Evolutionary conservation across 2,888 invertebrate genomes (phyloP).

Genomic region (Scaptomyza cyrtandrae): DNA sequence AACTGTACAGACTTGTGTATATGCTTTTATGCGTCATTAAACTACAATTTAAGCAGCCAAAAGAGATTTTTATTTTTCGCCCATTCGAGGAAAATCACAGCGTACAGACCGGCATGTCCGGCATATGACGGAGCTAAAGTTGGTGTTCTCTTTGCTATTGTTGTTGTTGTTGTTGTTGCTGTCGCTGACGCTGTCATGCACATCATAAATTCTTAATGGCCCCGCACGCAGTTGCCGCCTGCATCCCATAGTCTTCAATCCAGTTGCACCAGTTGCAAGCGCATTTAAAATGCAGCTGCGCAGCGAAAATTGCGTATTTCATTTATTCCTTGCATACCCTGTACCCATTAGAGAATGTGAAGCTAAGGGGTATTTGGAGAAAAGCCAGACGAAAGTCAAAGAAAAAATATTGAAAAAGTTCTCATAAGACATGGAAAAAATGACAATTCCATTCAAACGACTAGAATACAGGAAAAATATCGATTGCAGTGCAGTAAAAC

Average conservation of each 20-base stretch:
- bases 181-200: slow-evolving; percentile 55
- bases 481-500: not conserved
- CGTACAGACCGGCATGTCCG: slow-evolving; percentile 9
- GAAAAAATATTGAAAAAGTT: not conserved
- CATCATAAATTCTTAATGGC: slow-evolving; percentile 77
- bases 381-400: not conserved
- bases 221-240: slow-evolving; percentile 31
- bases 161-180: slow-evolving; percentile 24
- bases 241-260: not conserved
- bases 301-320: slow-evolving; percentile 32
- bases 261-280: slow-evolving; percentile 26
- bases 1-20: slow-evolving; percentile 3
- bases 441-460: not conserved
- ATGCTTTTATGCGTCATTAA: slow-evolving; percentile 47
- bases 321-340: slow-evolving; percentile 13
- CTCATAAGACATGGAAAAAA: not conserved
- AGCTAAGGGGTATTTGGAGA: not conserved
- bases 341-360: not conserved
- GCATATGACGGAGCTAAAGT: slow-evolving; percentile 16
- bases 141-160: slow-evolving; percentile 10
- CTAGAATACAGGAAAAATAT: not conserved
- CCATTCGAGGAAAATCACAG: slow-evolving; percentile 57
- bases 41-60: slow-evolving; percentile 52
- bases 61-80: slow-evolving; percentile 23
- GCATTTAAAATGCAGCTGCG: slow-evolving; percentile 43